These are phyloP conservation scores for Cairina moschata DNA, from an alignment of 2,113 vertebrate genomes.

Conservation along the genomic window DNA sequence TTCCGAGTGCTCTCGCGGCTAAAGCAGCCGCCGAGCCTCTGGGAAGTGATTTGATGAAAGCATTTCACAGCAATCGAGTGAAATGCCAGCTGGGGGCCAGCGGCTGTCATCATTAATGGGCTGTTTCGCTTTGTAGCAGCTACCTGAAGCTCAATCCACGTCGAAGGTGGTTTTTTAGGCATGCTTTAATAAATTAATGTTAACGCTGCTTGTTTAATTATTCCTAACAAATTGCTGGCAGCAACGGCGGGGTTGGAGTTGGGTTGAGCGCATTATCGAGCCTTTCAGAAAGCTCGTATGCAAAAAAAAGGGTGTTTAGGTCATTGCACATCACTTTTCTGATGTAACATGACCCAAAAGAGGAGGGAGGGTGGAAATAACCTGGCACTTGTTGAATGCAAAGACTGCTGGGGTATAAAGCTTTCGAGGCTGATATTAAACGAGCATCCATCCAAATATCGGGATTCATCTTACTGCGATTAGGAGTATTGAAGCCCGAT, in stretches of 20 bases:
- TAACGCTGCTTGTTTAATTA: slow-evolving; percentile 63
- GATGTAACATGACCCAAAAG: neutral
- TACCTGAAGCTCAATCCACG: slow-evolving; percentile 48
- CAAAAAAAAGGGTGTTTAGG: neutral
- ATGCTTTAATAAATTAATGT: slow-evolving; percentile 54
- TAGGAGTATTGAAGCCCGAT: neutral
- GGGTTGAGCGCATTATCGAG: neutral
- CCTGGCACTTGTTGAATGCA: neutral
- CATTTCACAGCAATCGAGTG: slow-evolving; percentile 21
- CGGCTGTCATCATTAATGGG: slow-evolving; percentile 63
- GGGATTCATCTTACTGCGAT: neutral
- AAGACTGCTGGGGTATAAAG: neutral
- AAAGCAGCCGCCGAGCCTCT: neutral
- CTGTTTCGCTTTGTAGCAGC: slow-evolving; percentile 39
- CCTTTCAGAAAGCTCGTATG: neutral
- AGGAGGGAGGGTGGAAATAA: neutral
- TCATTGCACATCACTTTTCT: neutral
- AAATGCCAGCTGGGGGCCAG: slow-evolving; percentile 1
- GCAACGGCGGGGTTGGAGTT: neutral
- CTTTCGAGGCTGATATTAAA: neutral
- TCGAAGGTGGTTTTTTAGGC: neutral
- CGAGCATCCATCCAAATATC: neutral
- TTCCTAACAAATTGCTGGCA: slow-evolving; percentile 18
- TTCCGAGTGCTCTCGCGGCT: neutral
- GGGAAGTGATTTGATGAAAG: slow-evolving; percentile 45